Percentiles rank a stretch among this genome's conserved stretches.
These are phyloP conservation scores for Buphagus erythrorhynchus DNA, from an alignment of 2,797 vertebrate genomes.

Conservation along the genomic window DNA sequence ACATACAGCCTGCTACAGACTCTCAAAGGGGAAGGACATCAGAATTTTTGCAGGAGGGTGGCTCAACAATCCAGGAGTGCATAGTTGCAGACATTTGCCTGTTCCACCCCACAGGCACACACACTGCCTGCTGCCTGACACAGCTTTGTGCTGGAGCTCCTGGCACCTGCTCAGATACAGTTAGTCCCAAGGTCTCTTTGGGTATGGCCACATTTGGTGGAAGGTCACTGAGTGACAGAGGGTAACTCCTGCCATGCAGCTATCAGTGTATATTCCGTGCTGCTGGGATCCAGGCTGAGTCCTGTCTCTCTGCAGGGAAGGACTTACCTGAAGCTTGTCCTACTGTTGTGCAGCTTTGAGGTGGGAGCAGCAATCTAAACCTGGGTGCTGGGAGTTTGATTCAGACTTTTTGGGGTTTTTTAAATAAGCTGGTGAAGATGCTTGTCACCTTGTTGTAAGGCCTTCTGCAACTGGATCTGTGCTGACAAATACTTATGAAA, in stretches of 20 bases:
- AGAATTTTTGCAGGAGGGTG: background rate
- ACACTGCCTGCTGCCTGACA: background rate
- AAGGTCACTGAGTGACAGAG: background rate
- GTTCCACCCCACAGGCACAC: background rate
- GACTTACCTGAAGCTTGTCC: background rate
- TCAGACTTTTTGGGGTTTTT: background rate
- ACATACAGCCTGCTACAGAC: background rate
- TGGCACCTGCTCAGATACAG: background rate
- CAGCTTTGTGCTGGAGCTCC: background rate
- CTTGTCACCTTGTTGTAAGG: background rate
- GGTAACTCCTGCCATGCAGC: background rate
- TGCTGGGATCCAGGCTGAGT: background rate
- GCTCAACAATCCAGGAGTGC: background rate
- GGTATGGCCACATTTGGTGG: background rate
- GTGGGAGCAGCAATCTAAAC: background rate
- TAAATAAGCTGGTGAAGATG: background rate
- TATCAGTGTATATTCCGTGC: background rate
- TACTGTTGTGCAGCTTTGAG: background rate
- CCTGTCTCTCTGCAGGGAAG: background rate
- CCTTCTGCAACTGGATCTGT: background rate
- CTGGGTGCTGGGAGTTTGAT: background rate
- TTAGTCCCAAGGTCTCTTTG: background rate
- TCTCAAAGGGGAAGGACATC: background rate
- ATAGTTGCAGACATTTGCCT: background rate
- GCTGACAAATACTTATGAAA: background rate